A percentile compares a stretch with the other conserved stretches of the same genome.
Evolutionary conservation across 2,888 invertebrate species (phyloP).

Genomic region (Eueremaeus valkanovi): DNA sequence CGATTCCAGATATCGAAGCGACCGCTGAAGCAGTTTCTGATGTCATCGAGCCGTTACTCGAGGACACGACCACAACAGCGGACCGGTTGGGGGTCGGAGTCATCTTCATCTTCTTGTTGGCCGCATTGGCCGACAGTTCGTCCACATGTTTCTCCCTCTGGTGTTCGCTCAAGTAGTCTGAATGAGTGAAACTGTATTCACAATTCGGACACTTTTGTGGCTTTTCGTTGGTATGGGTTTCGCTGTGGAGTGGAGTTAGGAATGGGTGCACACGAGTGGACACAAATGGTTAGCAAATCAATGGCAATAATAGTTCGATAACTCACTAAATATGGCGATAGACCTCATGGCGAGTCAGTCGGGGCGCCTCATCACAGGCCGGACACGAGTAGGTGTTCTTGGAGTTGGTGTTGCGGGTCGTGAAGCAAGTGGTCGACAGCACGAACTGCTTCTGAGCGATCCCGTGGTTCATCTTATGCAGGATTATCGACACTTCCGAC

Average conservation of each 20-base stretch:
- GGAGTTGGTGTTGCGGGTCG: slow-evolving; percentile 33
- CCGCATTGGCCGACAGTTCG: slow-evolving; percentile 5
- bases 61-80: slow-evolving; percentile 14
- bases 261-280: too few species aligned
- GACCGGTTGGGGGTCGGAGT: not conserved
- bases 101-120: not conserved
- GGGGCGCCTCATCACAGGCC: slow-evolving; percentile 36
- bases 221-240: slow-evolving; percentile 39
- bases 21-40: slow-evolving; percentile 8
- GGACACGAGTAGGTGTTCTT: slow-evolving; percentile 36
- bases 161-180: slow-evolving; percentile 29
- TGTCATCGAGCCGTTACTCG: not conserved
- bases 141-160: slow-evolving; percentile 32
- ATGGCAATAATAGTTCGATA: not conserved
- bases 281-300: not conserved
- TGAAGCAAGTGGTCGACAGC: slow-evolving; percentile 34
- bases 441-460: slow-evolving; percentile 36
- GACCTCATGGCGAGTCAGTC: slow-evolving; percentile 36
- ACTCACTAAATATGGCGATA: slow-evolving; percentile 40
- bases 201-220: slow-evolving; percentile 37
- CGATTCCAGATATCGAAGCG: not conserved
- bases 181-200: slow-evolving; percentile 37
- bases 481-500: slow-evolving; percentile 35
- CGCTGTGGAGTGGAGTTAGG: too few species aligned
- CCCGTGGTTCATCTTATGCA: slow-evolving; percentile 39